Evolutionary conservation across 2,113 vertebrate genomes (phyloP), one percentile per base, ranked within the genome.

Genomic region (Lepus europaeus): DNA sequence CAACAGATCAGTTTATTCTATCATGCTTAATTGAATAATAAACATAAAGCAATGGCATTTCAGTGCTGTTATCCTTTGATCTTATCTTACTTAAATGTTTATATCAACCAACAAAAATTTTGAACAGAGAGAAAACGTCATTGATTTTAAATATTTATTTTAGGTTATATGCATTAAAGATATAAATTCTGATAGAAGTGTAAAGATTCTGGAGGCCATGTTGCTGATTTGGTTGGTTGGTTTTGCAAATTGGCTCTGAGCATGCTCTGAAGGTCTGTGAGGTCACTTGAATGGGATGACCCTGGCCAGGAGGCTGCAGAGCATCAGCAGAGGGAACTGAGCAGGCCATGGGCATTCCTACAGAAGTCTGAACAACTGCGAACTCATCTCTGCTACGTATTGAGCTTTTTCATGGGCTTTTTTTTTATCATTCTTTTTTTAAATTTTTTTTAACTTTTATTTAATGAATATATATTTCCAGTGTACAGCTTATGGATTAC

Each of bases 111-210:
- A 56, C 39, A 83, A 72, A 86, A 36, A 22, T 51, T 81, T 90
- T 82, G 53, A 90, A 63, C 17, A 92, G 51, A 12, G 9, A 66
- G 82, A 59, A 95, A 93, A 66, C 9, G 63, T 61, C 11, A 1
- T 63, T 89, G 61, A 88, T 92, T 95, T 93, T 49, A 89, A 87
- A 91, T 5, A 45, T 81, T 19, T 59, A 88, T 90, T 95, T 93
- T 49, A 89, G 87, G 89, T 5, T 59, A 29, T 53, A 56, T 76
- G 78, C 74, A 79, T 83, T 73, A 53, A 80, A 29, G 72, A 87
- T 53, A 1, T 78, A 79, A 94, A 88, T 68, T 31, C 66, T 76
- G 5, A 23, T 14, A 90, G 20, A 94, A 13, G 27, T 56, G 51
- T 89, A 56, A 92, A 90, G 53, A 76, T 11, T 92, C 31, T 22